Conservation (phyloP, 2,113 vertebrate genomes). For the Poeciliopsis retropinna region DNA sequence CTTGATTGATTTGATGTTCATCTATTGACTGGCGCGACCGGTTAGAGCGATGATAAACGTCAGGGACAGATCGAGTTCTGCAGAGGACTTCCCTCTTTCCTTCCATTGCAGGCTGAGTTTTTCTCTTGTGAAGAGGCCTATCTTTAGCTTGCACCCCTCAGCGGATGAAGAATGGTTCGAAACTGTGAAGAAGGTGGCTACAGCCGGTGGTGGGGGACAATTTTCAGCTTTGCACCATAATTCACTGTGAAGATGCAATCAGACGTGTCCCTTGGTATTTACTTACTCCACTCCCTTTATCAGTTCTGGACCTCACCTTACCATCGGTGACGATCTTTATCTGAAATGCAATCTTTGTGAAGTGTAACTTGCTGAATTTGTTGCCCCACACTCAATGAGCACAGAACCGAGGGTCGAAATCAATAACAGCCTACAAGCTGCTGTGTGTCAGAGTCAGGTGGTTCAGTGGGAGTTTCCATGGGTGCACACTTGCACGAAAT, state of each 20-base stretch:
- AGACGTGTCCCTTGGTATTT: conserved; percentile 64
- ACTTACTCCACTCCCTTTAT: conserved; percentile 55
- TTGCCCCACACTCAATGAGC: conserved; percentile 67
- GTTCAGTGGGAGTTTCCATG: neutral
- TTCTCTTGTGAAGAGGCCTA: conserved; percentile 5
- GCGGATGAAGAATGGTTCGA: neutral
- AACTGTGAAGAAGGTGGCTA: neutral
- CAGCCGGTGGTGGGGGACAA: neutral
- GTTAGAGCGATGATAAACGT: conserved; percentile 8
- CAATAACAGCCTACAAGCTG: conserved; percentile 65
- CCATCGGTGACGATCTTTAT: conserved; percentile 66
- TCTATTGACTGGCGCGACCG: no score
- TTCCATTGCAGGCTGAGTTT: conserved; percentile 20
- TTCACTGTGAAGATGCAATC: conserved; percentile 66
- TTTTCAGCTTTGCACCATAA: conserved; percentile 51
- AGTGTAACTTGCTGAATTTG: conserved; percentile 63
- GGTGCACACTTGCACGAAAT: neutral
- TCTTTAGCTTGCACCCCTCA: conserved; percentile 18
- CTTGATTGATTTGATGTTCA: no score
- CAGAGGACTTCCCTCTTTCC: neutral
- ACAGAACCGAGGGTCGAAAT: conserved; percentile 60
- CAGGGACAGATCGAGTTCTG: neutral
- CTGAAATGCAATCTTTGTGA: conserved; percentile 73
- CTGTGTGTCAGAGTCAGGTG: conserved; percentile 22
- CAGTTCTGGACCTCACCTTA: conserved; percentile 15